Percentiles rank a stretch among this genome's conserved stretches.
These are phyloP conservation scores for Eulemur rufifrons DNA, from an alignment of 2,113 vertebrate species.

Conservation along the genomic window DNA sequence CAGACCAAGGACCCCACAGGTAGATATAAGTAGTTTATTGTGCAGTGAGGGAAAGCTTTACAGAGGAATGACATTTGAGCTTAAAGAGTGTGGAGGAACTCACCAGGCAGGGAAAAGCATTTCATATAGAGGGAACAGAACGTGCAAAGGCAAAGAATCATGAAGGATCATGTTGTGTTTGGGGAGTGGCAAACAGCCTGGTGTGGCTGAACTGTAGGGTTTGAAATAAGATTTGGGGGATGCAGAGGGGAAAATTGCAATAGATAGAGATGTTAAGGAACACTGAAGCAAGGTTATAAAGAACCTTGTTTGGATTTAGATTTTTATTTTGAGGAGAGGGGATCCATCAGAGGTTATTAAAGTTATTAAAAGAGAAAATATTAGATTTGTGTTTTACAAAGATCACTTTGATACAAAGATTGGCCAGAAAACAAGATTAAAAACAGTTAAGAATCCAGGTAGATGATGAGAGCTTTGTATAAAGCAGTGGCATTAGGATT, in stretches of 20 bases:
- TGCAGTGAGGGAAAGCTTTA: not conserved
- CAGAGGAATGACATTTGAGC: not conserved
- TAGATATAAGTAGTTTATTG: not conserved
- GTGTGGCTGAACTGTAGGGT: not conserved
- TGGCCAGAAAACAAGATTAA: conserved; percentile 20
- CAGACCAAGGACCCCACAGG: not conserved
- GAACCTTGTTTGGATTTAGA: not conserved
- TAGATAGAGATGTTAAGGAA: not conserved
- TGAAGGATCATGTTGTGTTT: not conserved
- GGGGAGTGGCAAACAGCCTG: not conserved
- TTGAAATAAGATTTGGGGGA: not conserved
- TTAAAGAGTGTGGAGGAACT: not conserved
- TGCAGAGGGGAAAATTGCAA: not conserved
- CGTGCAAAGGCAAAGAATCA: not conserved
- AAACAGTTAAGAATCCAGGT: not conserved
- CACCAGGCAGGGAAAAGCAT: conserved; percentile 17
- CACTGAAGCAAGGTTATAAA: not conserved
- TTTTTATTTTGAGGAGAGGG: conserved; percentile 29
- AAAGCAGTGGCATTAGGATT: not conserved
- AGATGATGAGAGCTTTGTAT: not conserved
- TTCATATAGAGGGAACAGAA: not conserved
- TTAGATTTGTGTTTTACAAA: conserved; percentile 22
- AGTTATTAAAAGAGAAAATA: not conserved
- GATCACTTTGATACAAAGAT: not conserved
- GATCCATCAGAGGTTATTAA: not conserved